Evolutionary conservation across 2,797 vertebrate genomes (phyloP).

Genomic region (Halcyon badia): DNA sequence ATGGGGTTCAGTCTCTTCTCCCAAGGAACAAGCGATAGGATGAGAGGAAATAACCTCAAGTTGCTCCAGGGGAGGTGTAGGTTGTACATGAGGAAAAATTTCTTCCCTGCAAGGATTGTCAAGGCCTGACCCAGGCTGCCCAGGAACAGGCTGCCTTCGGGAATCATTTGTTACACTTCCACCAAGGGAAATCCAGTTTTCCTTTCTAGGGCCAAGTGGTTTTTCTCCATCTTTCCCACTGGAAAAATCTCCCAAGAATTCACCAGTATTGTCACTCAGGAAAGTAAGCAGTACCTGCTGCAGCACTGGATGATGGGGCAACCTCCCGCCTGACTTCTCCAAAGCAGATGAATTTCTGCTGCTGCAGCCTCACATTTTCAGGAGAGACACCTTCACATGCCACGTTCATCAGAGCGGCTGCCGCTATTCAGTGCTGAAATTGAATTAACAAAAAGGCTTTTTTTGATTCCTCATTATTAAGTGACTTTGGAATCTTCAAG

Average conservation of each 20-base stretch:
- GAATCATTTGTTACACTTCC: background rate
- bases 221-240: background rate
- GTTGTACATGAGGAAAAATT: background rate
- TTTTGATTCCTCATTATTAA: background rate
- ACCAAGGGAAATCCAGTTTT: background rate
- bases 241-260: background rate
- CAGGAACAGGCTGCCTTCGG: no score
- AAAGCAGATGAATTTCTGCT: background rate
- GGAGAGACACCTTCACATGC: background rate
- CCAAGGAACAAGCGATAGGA: background rate
- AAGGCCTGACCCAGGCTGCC: no score
- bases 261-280: background rate
- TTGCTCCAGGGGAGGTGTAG: background rate
- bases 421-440: background rate
- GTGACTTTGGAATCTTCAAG: slow-evolving; percentile 23
- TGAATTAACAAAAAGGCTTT: background rate
- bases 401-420: background rate
- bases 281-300: background rate
- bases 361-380: background rate
- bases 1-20: background rate
- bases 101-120: no score
- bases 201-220: background rate
- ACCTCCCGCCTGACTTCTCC: fast-evolving
- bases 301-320: background rate
- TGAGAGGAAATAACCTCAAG: background rate